These are phyloP conservation scores for Squalus acanthias DNA, from an alignment of 2,797 vertebrate genomes.

Conservation along the genomic window DNA sequence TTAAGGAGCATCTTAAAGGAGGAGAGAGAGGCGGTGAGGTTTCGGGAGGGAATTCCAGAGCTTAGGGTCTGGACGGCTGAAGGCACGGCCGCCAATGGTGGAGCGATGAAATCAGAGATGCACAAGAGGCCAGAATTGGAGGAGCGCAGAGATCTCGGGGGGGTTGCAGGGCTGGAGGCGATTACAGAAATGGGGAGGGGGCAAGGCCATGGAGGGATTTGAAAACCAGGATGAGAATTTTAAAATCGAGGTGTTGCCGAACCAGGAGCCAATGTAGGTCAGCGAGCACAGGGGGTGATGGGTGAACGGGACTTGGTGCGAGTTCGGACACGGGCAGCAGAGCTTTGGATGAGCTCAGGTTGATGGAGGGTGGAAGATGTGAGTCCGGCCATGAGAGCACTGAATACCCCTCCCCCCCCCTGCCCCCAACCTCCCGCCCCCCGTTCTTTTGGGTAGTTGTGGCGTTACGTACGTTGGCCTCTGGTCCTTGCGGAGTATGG, in stretches of 20 bases:
- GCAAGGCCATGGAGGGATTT: neutral
- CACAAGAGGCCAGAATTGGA: neutral
- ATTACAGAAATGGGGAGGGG: neutral
- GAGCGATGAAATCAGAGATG: neutral
- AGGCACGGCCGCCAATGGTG: neutral
- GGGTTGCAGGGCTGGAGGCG: neutral
- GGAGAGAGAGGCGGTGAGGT: neutral
- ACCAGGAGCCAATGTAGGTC: neutral
- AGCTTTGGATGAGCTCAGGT: neutral
- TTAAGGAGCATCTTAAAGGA: neutral
- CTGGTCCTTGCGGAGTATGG: slow-evolving; percentile 62
- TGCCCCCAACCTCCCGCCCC: too few relatives aligned
- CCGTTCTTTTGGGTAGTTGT: neutral
- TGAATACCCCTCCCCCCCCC: neutral
- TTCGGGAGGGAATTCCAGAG: neutral
- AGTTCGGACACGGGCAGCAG: too few relatives aligned
- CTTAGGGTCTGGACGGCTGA: neutral
- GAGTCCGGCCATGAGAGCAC: neutral
- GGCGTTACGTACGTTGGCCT: slow-evolving; percentile 57
- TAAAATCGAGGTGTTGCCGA: neutral
- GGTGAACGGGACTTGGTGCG: neutral
- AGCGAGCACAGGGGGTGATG: neutral
- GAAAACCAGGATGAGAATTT: neutral
- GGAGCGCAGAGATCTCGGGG: neutral
- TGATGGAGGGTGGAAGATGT: neutral